Conservation (phyloP, 2,797 vertebrate genomes). For the Pempheris klunzingeri region DNA sequence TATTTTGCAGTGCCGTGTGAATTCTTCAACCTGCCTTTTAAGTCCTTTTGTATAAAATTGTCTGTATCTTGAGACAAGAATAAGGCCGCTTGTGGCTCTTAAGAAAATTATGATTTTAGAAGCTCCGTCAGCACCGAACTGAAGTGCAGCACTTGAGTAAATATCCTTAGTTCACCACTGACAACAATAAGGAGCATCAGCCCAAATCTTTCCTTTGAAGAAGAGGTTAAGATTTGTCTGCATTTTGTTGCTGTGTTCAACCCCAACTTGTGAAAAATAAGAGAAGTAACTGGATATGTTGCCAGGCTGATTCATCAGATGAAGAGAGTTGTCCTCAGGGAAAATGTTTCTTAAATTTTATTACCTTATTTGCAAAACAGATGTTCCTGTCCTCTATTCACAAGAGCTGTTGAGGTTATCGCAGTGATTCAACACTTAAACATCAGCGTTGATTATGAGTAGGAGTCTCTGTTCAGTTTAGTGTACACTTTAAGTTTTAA, state of each 20-base stretch:
- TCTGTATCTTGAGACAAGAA: too few species aligned
- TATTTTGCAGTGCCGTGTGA: too few species aligned
- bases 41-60: too few species aligned
- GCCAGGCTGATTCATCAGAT: background rate
- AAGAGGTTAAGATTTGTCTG: background rate
- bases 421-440: slow-evolving; percentile 1
- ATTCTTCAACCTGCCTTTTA: too few species aligned
- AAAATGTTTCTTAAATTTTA: background rate
- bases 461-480: background rate
- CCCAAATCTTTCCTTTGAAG: background rate
- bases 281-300: background rate
- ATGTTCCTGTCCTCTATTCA: background rate
- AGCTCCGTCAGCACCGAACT: background rate
- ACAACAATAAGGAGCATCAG: background rate
- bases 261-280: background rate
- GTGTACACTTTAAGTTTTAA: slow-evolving; percentile 2
- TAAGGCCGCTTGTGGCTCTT: background rate
- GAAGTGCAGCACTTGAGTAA: background rate
- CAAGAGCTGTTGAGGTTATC: background rate
- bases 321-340: background rate
- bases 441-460: background rate
- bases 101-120: background rate
- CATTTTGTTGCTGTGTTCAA: background rate
- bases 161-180: background rate
- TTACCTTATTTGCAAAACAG: background rate